A percentile compares a stretch with the other conserved stretches of the same genome.
phyloP scores from a whole-genome alignment of 2,113 vertebrate species.

The Zootoca vivipara region DNA sequence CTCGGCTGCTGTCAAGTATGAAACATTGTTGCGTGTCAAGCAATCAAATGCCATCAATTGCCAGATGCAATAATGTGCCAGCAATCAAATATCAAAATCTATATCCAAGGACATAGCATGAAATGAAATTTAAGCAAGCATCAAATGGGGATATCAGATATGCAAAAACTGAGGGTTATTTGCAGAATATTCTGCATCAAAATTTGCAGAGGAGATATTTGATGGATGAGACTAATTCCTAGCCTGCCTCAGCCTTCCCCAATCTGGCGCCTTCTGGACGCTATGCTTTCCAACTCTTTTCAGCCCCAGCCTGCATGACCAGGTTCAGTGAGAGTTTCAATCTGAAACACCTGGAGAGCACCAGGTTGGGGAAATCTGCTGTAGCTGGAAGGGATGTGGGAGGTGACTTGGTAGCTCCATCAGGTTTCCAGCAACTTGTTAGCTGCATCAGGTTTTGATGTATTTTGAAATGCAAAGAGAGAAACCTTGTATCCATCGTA shows the following conservation, averaged over 20 bases:
- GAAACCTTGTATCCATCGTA: neutral
- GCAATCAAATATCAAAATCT: neutral
- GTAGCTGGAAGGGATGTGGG: neutral
- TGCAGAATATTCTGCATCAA: neutral
- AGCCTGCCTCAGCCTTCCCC: too few species aligned
- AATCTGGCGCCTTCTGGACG: too few species aligned
- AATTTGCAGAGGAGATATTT: neutral
- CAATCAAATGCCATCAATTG: neutral
- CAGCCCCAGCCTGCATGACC: too few species aligned
- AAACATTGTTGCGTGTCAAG: neutral
- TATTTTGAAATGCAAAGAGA: slow-evolving; percentile 39
- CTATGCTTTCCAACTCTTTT: too few species aligned
- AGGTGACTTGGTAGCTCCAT: neutral
- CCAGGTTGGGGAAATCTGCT: too few species aligned
- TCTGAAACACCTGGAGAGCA: too few species aligned
- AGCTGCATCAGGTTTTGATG: neutral
- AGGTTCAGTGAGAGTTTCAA: too few species aligned
- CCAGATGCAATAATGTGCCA: neutral
- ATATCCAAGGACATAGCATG: neutral
- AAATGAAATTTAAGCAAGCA: neutral
- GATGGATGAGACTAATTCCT: neutral
- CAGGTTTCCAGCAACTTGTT: neutral
- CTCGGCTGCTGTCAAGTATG: neutral
- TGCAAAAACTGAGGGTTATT: neutral
- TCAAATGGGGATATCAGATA: neutral